Evolutionary conservation across 92 coral and sea anemone species (phyloP).

Genomic region (Phenganax marumi): DNA sequence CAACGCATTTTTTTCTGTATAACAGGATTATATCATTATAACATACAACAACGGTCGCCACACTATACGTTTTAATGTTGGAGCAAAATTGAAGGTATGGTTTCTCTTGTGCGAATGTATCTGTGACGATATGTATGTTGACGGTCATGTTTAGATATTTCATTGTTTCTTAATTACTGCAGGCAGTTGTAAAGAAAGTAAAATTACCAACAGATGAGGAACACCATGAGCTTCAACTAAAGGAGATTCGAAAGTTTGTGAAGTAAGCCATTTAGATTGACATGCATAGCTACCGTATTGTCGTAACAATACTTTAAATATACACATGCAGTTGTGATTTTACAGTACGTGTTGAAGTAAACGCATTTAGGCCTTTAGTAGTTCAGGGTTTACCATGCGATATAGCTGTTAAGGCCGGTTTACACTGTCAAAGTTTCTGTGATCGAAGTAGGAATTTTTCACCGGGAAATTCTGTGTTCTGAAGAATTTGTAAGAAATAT

Average conservation of each 20-base stretch:
- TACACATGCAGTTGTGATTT: neutral
- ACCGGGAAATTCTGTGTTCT: no score
- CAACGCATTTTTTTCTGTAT: neutral
- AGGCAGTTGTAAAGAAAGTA: conserved; percentile 66
- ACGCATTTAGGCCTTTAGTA: no score
- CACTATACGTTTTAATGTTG: conserved; percentile 97
- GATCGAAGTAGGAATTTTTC: no score
- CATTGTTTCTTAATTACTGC: neutral
- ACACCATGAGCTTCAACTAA: conserved; percentile 71
- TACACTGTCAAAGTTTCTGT: no score
- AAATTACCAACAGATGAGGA: conserved; percentile 74
- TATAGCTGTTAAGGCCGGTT: no score
- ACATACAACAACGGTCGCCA: conserved; percentile 85
- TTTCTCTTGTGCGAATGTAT: neutral
- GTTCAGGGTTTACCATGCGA: no score
- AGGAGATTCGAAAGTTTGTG: conserved; percentile 86
- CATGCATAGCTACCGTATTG: no score
- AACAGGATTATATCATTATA: conserved; percentile 75
- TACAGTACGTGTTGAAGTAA: no score
- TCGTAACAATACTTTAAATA: conserved; percentile 6
- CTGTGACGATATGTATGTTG: neutral
- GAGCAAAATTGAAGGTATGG: conserved; percentile 84
- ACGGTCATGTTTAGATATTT: neutral
- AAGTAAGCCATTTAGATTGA: conserved; percentile 63
- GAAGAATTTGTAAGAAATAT: no score